Evolutionary conservation across 1,140 invertebrate species (phyloP).

Genomic region (Dysdera silvatica): DNA sequence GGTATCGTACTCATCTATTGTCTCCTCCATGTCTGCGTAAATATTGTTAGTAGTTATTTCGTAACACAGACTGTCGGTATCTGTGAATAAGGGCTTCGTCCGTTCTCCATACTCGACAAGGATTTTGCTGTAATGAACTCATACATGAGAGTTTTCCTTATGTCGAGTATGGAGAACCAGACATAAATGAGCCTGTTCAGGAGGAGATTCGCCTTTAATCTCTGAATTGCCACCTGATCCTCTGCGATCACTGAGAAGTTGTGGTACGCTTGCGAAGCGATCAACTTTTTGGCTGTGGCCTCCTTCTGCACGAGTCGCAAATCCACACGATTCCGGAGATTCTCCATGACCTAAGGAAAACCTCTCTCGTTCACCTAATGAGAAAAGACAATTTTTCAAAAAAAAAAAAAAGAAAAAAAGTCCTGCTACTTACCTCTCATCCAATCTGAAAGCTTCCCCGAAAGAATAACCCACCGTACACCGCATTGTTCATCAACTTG

Average conservation of each 20-base stretch:
- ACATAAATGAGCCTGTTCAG: constrained; percentile 1
- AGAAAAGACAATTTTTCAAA: too few species aligned
- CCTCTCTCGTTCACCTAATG: too few species aligned
- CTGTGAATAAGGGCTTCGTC: not conserved
- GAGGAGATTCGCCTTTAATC: not conserved
- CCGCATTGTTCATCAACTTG: constrained; percentile 4
- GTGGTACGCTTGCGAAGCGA: constrained; percentile 31
- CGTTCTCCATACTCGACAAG: not conserved
- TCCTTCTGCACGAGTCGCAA: not conserved
- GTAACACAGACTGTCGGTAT: constrained; percentile 4
- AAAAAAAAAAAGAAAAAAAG: too few species aligned
- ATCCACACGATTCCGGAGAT: not conserved
- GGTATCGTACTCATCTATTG: not conserved
- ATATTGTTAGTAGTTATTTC: not conserved
- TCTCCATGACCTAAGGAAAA: constrained; percentile 4
- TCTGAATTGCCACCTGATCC: not conserved
- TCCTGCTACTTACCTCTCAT: too few species aligned
- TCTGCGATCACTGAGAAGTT: constrained; percentile 24
- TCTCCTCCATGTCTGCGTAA: not conserved
- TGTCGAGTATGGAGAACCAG: not conserved
- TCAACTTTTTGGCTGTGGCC: not conserved
- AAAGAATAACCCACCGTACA: too few species aligned
- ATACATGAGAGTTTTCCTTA: constrained; percentile 36
- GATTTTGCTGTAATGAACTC: constrained; percentile 36
- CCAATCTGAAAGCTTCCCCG: too few species aligned